phyloP scores from a whole-genome alignment of 2,797 vertebrate species.

The Sebastes hopkinsi region DNA sequence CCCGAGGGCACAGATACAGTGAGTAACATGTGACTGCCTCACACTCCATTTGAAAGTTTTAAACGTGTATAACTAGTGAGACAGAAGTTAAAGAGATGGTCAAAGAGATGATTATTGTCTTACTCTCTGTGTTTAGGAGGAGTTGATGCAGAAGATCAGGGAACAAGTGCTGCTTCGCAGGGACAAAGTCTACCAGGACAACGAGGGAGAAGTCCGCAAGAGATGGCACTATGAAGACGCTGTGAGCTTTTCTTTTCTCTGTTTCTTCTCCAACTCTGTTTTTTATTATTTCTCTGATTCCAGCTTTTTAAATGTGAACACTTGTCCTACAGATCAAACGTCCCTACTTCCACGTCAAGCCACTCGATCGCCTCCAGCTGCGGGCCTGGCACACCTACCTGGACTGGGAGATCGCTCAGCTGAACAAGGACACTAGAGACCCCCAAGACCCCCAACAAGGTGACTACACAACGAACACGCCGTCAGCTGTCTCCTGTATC shows the following conservation, averaged over 20 bases:
- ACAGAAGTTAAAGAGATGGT: background rate
- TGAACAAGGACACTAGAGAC: conserved; percentile 54
- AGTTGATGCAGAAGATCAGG: conserved; percentile 82
- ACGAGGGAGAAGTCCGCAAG: conserved; percentile 86
- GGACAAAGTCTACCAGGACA: conserved; percentile 82
- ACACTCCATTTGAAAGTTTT: background rate
- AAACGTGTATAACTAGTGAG: background rate
- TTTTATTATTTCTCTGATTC: background rate
- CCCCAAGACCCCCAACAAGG: conserved; percentile 31
- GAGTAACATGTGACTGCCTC: conserved; percentile 10
- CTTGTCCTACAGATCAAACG: conserved; percentile 83
- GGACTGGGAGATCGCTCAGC: conserved; percentile 84
- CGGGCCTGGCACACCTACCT: conserved; percentile 87
- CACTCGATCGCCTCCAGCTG: conserved; percentile 85
- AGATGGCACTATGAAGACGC: conserved; percentile 87
- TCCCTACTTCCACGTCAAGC: conserved; percentile 88
- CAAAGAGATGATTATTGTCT: background rate
- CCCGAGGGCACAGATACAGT: conserved; percentile 67
- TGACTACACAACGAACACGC: background rate
- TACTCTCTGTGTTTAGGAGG: conserved; percentile 69
- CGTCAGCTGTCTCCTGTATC: background rate
- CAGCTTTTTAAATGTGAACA: too few species aligned
- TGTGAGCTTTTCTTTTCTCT: conserved; percentile 64
- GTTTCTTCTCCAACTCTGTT: background rate
- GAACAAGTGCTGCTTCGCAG: conserved; percentile 81